phyloP scores from a whole-genome alignment of 2,888 invertebrate species.

The Phrixothrix hirtus region DNA sequence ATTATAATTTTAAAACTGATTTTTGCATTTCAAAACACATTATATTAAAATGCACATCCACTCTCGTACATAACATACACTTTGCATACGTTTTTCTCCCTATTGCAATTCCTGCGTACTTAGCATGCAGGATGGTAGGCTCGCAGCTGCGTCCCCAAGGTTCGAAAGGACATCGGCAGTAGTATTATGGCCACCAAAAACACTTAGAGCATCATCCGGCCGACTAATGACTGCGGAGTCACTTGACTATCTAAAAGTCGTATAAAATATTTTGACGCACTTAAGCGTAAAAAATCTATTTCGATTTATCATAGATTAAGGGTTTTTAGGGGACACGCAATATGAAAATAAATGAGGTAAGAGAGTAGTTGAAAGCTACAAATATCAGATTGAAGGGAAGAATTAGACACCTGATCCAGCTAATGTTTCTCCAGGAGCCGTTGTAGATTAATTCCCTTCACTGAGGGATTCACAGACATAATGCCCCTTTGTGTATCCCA shows the following conservation, averaged over 20 bases:
- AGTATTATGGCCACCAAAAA: slow-evolving; percentile 24
- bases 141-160: slow-evolving; percentile 31
- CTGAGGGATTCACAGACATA: slow-evolving; percentile 46
- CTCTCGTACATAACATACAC: slow-evolving; percentile 25
- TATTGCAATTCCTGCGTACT: slow-evolving; percentile 25
- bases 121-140: slow-evolving; percentile 29
- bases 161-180: slow-evolving; percentile 26
- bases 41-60: slow-evolving; percentile 23
- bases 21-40: not conserved
- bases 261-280: too few species aligned
- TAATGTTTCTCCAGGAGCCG: slow-evolving; percentile 41
- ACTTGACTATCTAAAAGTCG: slow-evolving; percentile 15
- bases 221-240: slow-evolving; percentile 26
- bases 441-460: slow-evolving; percentile 45
- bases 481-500: slow-evolving; percentile 40
- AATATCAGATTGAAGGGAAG: slow-evolving; percentile 17
- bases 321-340: too few species aligned
- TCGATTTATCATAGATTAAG: too few species aligned
- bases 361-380: slow-evolving; percentile 12
- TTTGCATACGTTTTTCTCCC: slow-evolving; percentile 27
- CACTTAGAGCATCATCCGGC: slow-evolving; percentile 28
- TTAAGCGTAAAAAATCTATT: too few species aligned
- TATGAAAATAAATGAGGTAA: slow-evolving; percentile 1
- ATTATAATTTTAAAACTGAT: too few species aligned
- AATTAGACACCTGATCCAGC: slow-evolving; percentile 43